Base-by-base conservation (phyloP, 1,140 invertebrate genomes). In the Lanistes nyassanus region DNA sequence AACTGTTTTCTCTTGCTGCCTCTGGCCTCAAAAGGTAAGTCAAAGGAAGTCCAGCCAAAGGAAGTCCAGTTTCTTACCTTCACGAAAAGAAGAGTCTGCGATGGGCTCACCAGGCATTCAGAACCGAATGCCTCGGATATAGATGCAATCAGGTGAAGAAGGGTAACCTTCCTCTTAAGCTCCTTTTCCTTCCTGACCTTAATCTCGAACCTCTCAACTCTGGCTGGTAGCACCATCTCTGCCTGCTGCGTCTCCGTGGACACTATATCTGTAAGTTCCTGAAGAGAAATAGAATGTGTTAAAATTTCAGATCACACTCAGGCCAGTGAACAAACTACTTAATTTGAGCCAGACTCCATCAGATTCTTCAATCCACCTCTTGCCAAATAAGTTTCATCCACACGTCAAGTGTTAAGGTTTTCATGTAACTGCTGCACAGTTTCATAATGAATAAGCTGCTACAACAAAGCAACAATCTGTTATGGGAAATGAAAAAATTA, bases 41-140 rank as follows among this genome's bases (percentile, higher is more conserved):
- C n/a, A n/a, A n/a, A n/a, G n/a, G n/a, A n/a, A n/a, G n/a, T n/a
- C 3, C 5, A n/a, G 19, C 23, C 6, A 29, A 39, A 75, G 64
- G 36, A 2, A 69, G 34, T 39, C 23, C 1, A 67, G 7, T 21
- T 39, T 42, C 53, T 39, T 69, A 84, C 85, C 79, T 83, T 83
- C 5, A 83, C 80, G 82, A 85, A 85, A 16, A 80, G 75, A 2
- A 87, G 74, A 23, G 85, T 82, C 26, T 86, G 85, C 53, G 79
- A 62, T 29, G 81, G 79, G 56, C 76, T 81, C 31, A 76, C 79
- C 23, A 85, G 69, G 77, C 81, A 83, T 7, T 72, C 66, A 34
- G 82, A 83, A 39, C 83, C 84, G 29, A 85, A 74, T 29, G 70
- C 76, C 51, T 87, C 84, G 77, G 81, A 84, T n/a, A 85, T 74